A percentile compares a stretch with the other conserved stretches of the same genome.
phyloP scores from a whole-genome alignment of 2,797 vertebrate genomes.

The Chiloscyllium punctatum region DNA sequence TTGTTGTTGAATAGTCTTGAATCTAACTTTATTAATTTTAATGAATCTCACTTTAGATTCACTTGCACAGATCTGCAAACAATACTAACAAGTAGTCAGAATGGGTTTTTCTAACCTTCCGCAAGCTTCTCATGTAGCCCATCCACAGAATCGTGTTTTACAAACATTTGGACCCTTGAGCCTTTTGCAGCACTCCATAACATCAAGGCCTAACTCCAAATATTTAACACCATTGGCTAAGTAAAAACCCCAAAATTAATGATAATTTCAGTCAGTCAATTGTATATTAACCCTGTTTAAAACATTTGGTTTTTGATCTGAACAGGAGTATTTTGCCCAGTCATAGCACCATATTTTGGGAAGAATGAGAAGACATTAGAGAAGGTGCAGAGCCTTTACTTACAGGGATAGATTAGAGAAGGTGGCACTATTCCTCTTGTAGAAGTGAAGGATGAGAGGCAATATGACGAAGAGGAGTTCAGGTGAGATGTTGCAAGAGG shows the following conservation, averaged over 20 bases:
- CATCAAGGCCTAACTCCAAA: not conserved
- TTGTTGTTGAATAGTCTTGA: not conserved
- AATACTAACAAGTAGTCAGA: not conserved
- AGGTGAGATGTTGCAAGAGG: too few species aligned
- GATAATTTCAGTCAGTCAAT: too few species aligned
- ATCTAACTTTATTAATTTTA: not conserved
- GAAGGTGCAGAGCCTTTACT: not conserved
- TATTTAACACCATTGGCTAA: not conserved
- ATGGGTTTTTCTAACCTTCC: not conserved
- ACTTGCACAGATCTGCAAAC: not conserved
- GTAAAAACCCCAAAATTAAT: not conserved
- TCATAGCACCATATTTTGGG: not conserved
- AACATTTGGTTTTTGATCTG: too few species aligned
- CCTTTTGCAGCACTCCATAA: not conserved
- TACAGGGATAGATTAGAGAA: too few species aligned
- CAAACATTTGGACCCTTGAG: not conserved
- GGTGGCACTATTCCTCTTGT: too few species aligned
- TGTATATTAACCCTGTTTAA: not conserved
- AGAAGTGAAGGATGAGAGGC: too few species aligned
- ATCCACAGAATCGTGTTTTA: not conserved
- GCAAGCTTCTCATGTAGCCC: not conserved
- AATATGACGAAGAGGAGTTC: too few species aligned
- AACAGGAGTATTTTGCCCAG: not conserved
- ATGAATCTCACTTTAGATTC: not conserved
- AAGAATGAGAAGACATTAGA: not conserved